Base-by-base conservation (phyloP, 2,888 invertebrate genomes). In the Nomada goodeniana region DNA sequence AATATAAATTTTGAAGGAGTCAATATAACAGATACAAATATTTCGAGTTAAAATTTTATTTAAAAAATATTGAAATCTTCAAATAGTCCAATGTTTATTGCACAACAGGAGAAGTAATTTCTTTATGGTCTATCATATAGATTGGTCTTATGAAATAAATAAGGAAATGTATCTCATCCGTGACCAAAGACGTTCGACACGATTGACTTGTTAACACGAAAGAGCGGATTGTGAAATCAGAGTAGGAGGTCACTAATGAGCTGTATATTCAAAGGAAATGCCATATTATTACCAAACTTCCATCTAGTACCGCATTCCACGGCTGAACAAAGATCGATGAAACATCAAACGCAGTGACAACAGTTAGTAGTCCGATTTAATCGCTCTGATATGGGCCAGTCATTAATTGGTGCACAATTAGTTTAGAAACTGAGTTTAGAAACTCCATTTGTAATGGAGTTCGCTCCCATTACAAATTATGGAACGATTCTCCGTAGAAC, bases 151-250 rank as follows among this genome's bases (percentile, higher is more conserved):
- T 7, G 36, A 36, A 36, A 36, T 36, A 53, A 53, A 18, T 20
- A n/a, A 36, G 10, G 20, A 36, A 20, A 13, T 23, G 36, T 53
- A 36, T 53, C 53, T 18, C 53, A n/a, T 18, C 29, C 53, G 52
- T 36, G 53, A 67, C 50, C 26, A 53, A 36, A 18, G 29, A 13
- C 20, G 67, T 20, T 36, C 36, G 67, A 44, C 36, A 15, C 29
- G 53, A 67, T 67, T 67, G 36, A 53, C 67, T 53, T 53, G 67
- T 67, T 50, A 53, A 36, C 65, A 20, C 36, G 15, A 53, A 67
- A 53, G 53, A 1, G 36, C 2, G 18, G 52, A 53, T 36, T 67
- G 53, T 10, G n/a, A 20, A 53, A 53, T 20, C 15, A 5, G 36
- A 15, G 36, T 29, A 36, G 53, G 36, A 67, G 20, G 67, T 36